Evolutionary conservation across 2,113 vertebrate species (phyloP).

Genomic region (human): DNA sequence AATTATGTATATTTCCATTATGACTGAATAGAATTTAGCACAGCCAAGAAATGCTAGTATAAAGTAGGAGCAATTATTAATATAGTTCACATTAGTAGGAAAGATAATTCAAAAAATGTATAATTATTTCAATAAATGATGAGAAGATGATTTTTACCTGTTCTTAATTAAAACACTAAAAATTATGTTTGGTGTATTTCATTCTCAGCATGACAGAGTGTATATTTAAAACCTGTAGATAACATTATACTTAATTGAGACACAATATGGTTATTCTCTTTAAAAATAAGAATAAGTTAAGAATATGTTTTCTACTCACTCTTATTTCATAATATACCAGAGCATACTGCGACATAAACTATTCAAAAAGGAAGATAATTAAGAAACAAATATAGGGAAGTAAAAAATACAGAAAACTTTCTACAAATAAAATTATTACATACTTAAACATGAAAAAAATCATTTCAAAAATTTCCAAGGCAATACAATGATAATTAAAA

Average conservation of each 20-base stretch:
- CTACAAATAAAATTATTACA: background rate
- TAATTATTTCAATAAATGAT: background rate
- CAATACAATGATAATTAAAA: background rate
- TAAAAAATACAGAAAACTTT: background rate
- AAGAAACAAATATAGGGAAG: background rate
- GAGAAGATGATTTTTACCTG: background rate
- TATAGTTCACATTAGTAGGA: background rate
- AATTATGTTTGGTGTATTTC: background rate
- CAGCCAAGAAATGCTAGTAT: background rate
- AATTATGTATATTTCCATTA: slow-evolving; percentile 4
- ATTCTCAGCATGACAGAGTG: background rate
- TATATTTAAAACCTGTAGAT: background rate
- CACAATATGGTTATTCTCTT: background rate
- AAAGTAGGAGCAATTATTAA: background rate
- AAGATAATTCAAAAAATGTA: background rate
- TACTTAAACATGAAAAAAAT: background rate
- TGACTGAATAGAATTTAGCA: background rate
- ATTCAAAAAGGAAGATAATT: background rate
- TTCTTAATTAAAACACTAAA: slow-evolving; percentile 13
- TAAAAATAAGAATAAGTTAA: background rate
- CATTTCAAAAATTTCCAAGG: background rate
- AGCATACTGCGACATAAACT: background rate
- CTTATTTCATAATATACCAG: background rate
- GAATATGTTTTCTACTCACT: background rate
- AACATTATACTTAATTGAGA: background rate